Conservation (phyloP, 2,888 invertebrate species). For the Cenopis cana region DNA sequence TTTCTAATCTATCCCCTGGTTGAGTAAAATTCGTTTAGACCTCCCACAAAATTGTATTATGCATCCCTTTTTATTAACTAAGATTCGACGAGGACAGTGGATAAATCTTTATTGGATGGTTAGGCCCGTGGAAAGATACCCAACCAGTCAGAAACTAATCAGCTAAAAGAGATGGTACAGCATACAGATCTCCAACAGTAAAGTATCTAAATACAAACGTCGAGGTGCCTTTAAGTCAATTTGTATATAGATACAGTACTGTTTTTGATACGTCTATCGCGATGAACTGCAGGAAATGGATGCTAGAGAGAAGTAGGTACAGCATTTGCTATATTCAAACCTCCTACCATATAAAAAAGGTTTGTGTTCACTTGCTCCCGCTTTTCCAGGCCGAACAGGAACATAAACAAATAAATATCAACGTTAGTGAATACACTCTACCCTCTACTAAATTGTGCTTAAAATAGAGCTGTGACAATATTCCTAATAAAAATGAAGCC, state of each 20-base stretch:
- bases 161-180: constrained; percentile 41
- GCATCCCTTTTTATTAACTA: constrained; percentile 9
- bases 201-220: constrained; percentile 5
- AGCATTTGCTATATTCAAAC: constrained; percentile 66
- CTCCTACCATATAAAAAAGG: constrained; percentile 81
- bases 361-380: constrained; percentile 81
- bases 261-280: constrained; percentile 21
- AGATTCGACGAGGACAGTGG: constrained; percentile 4
- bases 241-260: constrained; percentile 23
- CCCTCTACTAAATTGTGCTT: constrained; percentile 18
- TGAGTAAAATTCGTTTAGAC: constrained; percentile 37
- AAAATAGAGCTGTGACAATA: constrained; percentile 22
- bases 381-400: constrained; percentile 75
- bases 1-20: constrained; percentile 40
- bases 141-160: constrained; percentile 37
- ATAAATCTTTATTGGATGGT: constrained; percentile 11
- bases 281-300: constrained; percentile 48
- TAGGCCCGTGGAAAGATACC: constrained; percentile 30
- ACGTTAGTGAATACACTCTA: constrained; percentile 62
- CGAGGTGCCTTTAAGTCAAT: neutral
- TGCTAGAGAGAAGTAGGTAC: constrained; percentile 56
- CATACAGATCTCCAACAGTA: constrained; percentile 33
- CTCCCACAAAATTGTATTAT: constrained; percentile 9
- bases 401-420: constrained; percentile 77
- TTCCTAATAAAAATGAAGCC: neutral